Evolutionary conservation across 2,888 invertebrate genomes (phyloP).

Genomic region (Lepidocyrtoides sp.): DNA sequence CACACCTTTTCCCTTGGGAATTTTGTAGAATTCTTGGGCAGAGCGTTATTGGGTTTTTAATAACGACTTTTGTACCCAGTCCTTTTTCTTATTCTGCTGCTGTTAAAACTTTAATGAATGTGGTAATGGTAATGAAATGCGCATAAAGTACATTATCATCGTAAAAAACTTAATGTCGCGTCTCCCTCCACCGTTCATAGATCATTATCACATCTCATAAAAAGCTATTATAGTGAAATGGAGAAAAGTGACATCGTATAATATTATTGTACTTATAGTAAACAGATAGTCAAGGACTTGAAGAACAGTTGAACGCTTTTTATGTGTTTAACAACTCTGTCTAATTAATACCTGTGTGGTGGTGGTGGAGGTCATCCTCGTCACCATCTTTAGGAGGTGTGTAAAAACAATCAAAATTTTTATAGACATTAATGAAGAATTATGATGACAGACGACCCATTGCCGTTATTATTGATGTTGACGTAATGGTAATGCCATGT

Average conservation of each 20-base stretch:
- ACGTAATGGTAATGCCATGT: neutral
- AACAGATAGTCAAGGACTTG: neutral
- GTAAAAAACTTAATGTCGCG: slow-evolving; percentile 51
- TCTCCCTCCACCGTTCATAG: slow-evolving; percentile 18
- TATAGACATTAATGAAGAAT: slow-evolving; percentile 32
- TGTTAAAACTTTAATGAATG: slow-evolving; percentile 34
- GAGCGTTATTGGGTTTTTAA: neutral
- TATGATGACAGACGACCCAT: neutral
- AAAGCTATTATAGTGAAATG: neutral
- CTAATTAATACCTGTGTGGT: slow-evolving; percentile 52
- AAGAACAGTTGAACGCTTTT: neutral
- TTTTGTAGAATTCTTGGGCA: neutral
- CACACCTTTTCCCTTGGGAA: neutral
- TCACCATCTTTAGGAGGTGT: neutral
- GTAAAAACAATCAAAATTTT: neutral
- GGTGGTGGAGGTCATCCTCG: slow-evolving; percentile 49
- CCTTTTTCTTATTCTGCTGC: neutral
- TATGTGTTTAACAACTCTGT: neutral
- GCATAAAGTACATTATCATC: neutral
- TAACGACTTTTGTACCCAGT: slow-evolving; percentile 28
- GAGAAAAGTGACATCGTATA: neutral
- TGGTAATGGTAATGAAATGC: neutral
- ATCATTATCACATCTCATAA: slow-evolving; percentile 4
- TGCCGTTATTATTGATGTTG: neutral
- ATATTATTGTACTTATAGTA: neutral